These are phyloP conservation scores for Bombus sylvicola DNA, from an alignment of 1,140 invertebrate species.

Conservation along the genomic window DNA sequence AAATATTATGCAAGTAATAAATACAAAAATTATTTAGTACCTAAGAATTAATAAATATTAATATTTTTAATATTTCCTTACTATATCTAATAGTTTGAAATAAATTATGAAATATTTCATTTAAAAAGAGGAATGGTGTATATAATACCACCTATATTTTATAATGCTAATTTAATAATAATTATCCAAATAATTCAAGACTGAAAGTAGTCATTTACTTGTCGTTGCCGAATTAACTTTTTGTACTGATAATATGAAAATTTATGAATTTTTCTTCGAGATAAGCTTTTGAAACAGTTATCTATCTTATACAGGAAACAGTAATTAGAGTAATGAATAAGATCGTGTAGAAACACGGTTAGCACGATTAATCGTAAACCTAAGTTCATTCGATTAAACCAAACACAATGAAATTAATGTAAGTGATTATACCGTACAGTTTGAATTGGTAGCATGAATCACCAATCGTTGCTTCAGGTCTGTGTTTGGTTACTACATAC, in stretches of 20 bases:
- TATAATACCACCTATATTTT: not conserved
- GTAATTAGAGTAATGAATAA: not conserved
- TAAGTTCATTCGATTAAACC: not conserved
- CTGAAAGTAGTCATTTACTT: not conserved
- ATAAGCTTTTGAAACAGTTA: not conserved
- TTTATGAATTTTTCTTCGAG: not conserved
- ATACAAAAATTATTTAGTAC: no score
- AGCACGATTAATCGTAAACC: not conserved
- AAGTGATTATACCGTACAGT: not conserved
- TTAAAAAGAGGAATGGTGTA: not conserved
- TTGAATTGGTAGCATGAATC: not conserved
- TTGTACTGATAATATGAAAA: not conserved
- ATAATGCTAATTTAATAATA: not conserved
- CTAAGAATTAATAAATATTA: no score
- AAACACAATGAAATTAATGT: constrained; percentile 8
- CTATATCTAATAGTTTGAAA: not conserved
- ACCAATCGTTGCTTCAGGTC: not conserved
- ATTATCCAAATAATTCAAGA: not conserved
- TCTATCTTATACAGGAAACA: not conserved
- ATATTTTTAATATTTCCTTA: no score
- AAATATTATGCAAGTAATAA: not conserved
- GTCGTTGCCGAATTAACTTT: not conserved
- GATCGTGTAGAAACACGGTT: not conserved
- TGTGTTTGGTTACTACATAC: not conserved
- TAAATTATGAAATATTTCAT: not conserved